A percentile compares a stretch with the other conserved stretches of the same genome.
These are phyloP conservation scores for Tuta absoluta DNA, from an alignment of 2,888 invertebrate species.

Conservation along the genomic window DNA sequence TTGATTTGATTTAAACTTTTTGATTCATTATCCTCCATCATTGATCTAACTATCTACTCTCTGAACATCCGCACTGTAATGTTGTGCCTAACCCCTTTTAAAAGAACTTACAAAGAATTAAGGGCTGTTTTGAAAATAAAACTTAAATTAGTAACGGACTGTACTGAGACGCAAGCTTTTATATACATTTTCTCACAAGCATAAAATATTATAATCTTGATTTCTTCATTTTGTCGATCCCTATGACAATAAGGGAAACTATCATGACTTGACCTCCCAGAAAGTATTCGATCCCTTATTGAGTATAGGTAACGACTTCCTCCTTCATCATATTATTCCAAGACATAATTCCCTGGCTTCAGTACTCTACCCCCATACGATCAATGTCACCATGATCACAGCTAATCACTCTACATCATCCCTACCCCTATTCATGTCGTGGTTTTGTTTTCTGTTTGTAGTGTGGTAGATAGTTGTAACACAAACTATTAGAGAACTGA, in stretches of 20 bases:
- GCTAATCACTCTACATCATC: conserved; percentile 46
- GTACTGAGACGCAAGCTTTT: conserved; percentile 69
- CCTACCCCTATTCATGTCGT: conserved; percentile 35
- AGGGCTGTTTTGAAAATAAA: conserved; percentile 37
- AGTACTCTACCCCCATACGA: conserved; percentile 35
- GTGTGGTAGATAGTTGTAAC: conserved; percentile 61
- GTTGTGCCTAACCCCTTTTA: conserved; percentile 54
- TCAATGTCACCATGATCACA: conserved; percentile 38
- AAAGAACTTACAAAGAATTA: conserved; percentile 66
- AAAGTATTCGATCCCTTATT: conserved; percentile 24
- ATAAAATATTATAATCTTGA: conserved; percentile 15
- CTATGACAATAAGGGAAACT: conserved; percentile 28
- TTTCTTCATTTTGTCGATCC: conserved; percentile 24
- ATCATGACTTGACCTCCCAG: neutral
- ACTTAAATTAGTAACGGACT: conserved; percentile 34
- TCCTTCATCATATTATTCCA: conserved; percentile 18
- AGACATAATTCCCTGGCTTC: conserved; percentile 29
- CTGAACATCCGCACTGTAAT: conserved; percentile 55
- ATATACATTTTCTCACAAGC: conserved; percentile 30
- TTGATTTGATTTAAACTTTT: conserved; percentile 51
- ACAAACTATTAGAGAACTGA: conserved; percentile 76
- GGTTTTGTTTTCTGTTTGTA: conserved; percentile 40
- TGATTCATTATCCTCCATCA: conserved; percentile 67
- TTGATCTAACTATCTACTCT: conserved; percentile 64
- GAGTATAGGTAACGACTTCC: conserved; percentile 22